A percentile compares a stretch with the other conserved stretches of the same genome.
Evolutionary conservation across 2,888 invertebrate species (phyloP).

Genomic region (Diplolepis rosae): DNA sequence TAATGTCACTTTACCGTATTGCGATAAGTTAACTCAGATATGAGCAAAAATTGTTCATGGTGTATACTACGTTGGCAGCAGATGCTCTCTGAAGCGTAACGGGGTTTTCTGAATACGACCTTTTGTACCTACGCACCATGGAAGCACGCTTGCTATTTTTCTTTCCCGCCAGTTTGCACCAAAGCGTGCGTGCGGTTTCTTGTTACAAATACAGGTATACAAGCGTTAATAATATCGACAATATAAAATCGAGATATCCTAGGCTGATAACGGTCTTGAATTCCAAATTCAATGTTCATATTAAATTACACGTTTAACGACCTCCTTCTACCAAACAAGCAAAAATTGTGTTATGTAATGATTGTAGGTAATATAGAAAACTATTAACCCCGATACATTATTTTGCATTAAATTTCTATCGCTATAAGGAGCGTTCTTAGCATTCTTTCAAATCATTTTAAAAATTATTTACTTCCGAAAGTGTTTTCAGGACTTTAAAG

Average conservation of each 20-base stretch:
- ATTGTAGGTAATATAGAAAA: background rate
- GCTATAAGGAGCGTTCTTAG: no score
- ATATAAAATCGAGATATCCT: background rate
- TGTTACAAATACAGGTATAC: conserved; percentile 2
- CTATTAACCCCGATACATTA: background rate
- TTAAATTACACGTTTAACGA: background rate
- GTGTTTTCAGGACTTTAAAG: no score
- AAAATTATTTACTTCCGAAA: no score
- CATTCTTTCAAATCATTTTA: no score
- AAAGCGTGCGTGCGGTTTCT: conserved; percentile 15
- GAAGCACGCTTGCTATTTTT: conserved; percentile 41
- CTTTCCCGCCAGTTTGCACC: conserved; percentile 27
- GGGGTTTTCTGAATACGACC: conserved; percentile 52
- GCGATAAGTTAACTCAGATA: background rate
- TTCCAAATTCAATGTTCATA: conserved; percentile 10
- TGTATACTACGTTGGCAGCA: conserved; percentile 35
- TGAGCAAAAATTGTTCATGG: conserved; percentile 2
- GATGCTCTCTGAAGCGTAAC: conserved; percentile 50
- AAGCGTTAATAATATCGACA: conserved; percentile 19
- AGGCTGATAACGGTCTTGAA: background rate
- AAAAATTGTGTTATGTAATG: background rate
- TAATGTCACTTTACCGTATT: conserved; percentile 29
- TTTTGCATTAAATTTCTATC: no score
- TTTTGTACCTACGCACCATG: conserved; percentile 44
- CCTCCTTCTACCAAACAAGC: background rate